A percentile compares a stretch with the other conserved stretches of the same genome.
phyloP scores from a whole-genome alignment of 35 echinoderm and acorn worm species.

The Heliocidaris erythrogramma region DNA sequence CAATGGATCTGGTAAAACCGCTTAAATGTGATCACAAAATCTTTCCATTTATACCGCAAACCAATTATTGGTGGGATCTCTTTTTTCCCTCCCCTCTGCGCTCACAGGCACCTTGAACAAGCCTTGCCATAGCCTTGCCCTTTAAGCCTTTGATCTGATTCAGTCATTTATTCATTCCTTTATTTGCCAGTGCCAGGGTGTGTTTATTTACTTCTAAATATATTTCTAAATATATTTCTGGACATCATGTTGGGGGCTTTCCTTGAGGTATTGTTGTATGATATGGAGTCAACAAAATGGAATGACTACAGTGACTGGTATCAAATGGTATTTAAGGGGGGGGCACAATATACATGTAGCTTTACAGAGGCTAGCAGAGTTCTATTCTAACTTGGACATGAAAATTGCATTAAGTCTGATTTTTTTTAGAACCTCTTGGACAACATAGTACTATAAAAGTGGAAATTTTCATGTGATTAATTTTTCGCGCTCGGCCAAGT shows the following conservation, averaged over 20 bases:
- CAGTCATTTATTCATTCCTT: background rate
- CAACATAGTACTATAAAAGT: too few relatives aligned
- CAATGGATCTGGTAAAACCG: background rate
- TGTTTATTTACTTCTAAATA: background rate
- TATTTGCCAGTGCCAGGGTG: background rate
- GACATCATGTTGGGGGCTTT: background rate
- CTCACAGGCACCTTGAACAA: background rate
- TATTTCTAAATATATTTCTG: background rate
- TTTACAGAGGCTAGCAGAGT: too few relatives aligned
- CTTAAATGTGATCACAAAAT: background rate
- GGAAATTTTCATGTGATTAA: too few relatives aligned
- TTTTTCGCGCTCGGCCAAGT: too few relatives aligned
- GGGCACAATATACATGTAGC: too few relatives aligned
- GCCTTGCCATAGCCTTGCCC: background rate
- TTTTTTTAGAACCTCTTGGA: too few relatives aligned
- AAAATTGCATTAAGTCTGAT: too few relatives aligned
- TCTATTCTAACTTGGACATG: too few relatives aligned
- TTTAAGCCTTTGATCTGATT: background rate
- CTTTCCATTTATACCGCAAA: background rate
- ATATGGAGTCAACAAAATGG: background rate
- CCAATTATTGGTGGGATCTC: background rate
- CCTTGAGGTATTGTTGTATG: background rate
- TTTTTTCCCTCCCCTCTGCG: background rate
- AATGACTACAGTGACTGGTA: background rate
- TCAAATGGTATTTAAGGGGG: too few relatives aligned